Percentiles rank a stretch among this genome's conserved stretches.
phyloP scores from a whole-genome alignment of 2,888 invertebrate species.

The Chloromyia formosa region DNA sequence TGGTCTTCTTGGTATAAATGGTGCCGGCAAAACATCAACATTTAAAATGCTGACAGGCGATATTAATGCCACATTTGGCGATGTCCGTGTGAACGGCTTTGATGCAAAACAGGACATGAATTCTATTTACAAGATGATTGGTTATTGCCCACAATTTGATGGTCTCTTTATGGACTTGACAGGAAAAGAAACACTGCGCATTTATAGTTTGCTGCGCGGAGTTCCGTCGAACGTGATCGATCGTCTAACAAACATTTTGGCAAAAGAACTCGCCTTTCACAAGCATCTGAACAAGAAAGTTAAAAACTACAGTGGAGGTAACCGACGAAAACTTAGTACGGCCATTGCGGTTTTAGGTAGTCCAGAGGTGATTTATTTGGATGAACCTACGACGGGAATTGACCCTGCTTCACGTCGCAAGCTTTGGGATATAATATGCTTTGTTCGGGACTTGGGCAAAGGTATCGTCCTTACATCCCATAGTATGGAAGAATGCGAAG shows the following conservation, averaged over 20 bases:
- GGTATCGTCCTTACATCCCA: slow-evolving; percentile 82
- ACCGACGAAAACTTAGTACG: slow-evolving; percentile 76
- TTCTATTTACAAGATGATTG: slow-evolving; percentile 67
- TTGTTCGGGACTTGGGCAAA: slow-evolving; percentile 73
- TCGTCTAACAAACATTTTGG: slow-evolving; percentile 63
- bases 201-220: slow-evolving; percentile 71
- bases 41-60: slow-evolving; percentile 87
- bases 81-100: slow-evolving; percentile 70
- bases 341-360: slow-evolving; percentile 75
- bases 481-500: slow-evolving; percentile 85
- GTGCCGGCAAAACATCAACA: slow-evolving; percentile 83
- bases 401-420: slow-evolving; percentile 82
- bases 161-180: slow-evolving; percentile 72
- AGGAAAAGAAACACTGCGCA: slow-evolving; percentile 70
- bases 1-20: slow-evolving; percentile 79
- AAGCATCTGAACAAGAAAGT: slow-evolving; percentile 70
- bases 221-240: slow-evolving; percentile 58
- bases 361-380: slow-evolving; percentile 73
- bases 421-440: slow-evolving; percentile 78
- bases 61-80: slow-evolving; percentile 72
- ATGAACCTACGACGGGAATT: slow-evolving; percentile 66
- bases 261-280: slow-evolving; percentile 67
- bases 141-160: slow-evolving; percentile 74
- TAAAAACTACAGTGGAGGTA: slow-evolving; percentile 71
- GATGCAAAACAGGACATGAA: slow-evolving; percentile 66